phyloP scores from a whole-genome alignment of 1,140 invertebrate species.

The Phymorhynchus buccinoides region DNA sequence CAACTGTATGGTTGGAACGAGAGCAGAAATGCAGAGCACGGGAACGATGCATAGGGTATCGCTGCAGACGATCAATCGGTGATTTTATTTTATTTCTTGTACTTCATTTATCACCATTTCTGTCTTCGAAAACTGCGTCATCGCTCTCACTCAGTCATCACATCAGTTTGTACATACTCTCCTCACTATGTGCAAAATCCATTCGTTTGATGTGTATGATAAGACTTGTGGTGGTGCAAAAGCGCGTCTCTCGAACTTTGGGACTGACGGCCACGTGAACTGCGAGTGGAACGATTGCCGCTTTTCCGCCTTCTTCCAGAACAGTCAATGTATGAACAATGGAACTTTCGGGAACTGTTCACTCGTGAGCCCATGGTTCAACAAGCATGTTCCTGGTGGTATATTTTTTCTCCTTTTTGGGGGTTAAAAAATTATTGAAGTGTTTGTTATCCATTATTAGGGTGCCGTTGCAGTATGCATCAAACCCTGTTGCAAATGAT shows the following conservation, averaged over 20 bases:
- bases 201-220: neutral
- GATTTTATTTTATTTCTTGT: neutral
- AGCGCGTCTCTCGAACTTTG: neutral
- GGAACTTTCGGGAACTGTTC: neutral
- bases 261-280: neutral
- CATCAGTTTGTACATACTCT: neutral
- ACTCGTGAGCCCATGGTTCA: neutral
- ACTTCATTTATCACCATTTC: neutral
- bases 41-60: too few species aligned
- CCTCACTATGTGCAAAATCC: neutral
- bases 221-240: neutral
- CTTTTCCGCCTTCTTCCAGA: neutral
- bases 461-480: neutral
- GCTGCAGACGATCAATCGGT: too few species aligned
- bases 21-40: too few species aligned
- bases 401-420: neutral
- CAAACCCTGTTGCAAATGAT: neutral
- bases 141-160: neutral
- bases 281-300: neutral
- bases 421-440: neutral
- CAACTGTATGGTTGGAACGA: too few species aligned
- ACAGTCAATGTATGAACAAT: neutral
- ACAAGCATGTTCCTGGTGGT: too few species aligned
- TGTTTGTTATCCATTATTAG: neutral
- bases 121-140: neutral